These are phyloP conservation scores for Laticauda colubrina DNA, from an alignment of 2,113 vertebrate genomes.

Conservation along the genomic window DNA sequence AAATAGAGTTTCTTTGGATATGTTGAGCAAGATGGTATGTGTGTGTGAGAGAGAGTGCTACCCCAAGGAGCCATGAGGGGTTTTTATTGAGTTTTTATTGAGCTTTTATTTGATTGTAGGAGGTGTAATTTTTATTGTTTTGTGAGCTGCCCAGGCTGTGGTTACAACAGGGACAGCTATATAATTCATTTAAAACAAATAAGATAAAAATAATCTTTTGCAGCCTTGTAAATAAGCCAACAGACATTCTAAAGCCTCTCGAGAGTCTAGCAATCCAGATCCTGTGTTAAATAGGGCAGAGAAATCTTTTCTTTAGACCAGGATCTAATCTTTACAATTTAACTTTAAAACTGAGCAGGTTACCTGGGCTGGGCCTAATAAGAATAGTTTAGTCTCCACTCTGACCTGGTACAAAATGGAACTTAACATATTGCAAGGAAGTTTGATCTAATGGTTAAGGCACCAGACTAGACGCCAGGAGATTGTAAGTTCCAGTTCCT, in stretches of 20 bases:
- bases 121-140: neutral
- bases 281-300: neutral
- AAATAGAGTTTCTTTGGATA: neutral
- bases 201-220: neutral
- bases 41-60: neutral
- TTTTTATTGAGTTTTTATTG: neutral
- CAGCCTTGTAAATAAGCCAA: neutral
- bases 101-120: neutral
- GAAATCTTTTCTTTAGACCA: neutral
- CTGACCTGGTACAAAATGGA: neutral
- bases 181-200: neutral
- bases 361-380: neutral
- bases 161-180: neutral
- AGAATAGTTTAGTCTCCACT: neutral
- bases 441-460: neutral
- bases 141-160: neutral
- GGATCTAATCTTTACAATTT: neutral
- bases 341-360: neutral
- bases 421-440: neutral
- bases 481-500: too few species aligned
- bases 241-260: neutral
- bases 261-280: neutral
- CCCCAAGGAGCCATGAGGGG: neutral
- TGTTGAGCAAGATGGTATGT: neutral
- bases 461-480: too few species aligned